Evolutionary conservation across 2,113 vertebrate species (phyloP), one percentile per base, ranked within the genome.

Genomic region (Petromus typicus): DNA sequence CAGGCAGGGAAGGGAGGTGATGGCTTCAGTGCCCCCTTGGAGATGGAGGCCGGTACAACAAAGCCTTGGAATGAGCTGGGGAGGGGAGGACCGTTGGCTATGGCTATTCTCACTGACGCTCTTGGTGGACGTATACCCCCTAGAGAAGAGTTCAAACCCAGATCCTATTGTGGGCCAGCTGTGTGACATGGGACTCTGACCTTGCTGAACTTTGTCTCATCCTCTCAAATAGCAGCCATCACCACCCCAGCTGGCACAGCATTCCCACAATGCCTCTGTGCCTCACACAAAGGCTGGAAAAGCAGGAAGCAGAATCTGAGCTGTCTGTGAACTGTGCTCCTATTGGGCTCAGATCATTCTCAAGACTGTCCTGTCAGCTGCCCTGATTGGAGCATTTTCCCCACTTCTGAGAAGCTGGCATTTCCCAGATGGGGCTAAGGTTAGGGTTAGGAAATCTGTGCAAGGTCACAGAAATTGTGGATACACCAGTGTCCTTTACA

Each of bases 261-360:
- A 30, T 0, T 18, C 25, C 8, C 5, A 13, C 27, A n/a, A 71
- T 5, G 43, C 7, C 22, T 14, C 43, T 54, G n/a, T 0, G 18
- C 10, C 8, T 34, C 40, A 54, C 27, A n/a, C 61, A 16, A 34
- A 10, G 73, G 20, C 3, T 0, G 18, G 7, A 4, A 4, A 37
- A 22, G 27, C 14, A 51, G 45, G 30, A 78, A 56, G 17, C 3
- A 27, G 14, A 37, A 18, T 3, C 54, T 13, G 2, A 3, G 16
- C 48, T 51, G 22, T 43, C 48, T 10, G 4, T 56, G 59, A 51
- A 2, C 0, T 20, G 0, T 7, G 5, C 63, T 45, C 51, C 78
- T 25, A 30, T 20, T 32, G 43, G 27, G 43, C 43, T 76, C 27
- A 48, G 73, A 76, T 3, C 13, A 30, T 76, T 43, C 43, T 14